Percentiles rank a stretch among this genome's conserved stretches.
These are phyloP conservation scores for Coboldia fuscipes DNA, from an alignment of 1,140 invertebrate species.

Conservation along the genomic window DNA sequence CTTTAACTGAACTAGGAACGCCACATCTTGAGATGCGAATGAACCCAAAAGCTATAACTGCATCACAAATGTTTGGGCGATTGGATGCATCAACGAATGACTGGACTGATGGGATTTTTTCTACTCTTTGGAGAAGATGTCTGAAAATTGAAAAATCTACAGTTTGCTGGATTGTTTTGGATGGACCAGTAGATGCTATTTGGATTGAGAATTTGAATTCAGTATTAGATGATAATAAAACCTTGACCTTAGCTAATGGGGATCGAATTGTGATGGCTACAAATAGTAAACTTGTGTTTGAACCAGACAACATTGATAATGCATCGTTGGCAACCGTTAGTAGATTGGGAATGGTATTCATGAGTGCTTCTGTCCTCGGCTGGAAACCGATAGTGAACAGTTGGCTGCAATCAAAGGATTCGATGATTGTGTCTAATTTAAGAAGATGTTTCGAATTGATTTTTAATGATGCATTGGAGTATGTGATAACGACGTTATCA, in stretches of 20 bases:
- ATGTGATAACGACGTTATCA: constrained; percentile 44
- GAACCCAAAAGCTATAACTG: constrained; percentile 90
- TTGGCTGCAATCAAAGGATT: constrained; percentile 4
- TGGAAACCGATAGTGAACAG: constrained; percentile 47
- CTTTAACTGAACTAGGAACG: constrained; percentile 55
- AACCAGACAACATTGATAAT: constrained; percentile 85
- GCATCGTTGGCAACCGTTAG: constrained; percentile 84
- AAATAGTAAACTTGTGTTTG: constrained; percentile 77
- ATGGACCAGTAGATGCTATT: constrained; percentile 85
- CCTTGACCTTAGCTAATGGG: constrained; percentile 65
- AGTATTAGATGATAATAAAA: constrained; percentile 82
- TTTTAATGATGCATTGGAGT: constrained; percentile 50
- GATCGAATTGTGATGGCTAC: constrained; percentile 75
- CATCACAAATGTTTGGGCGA: constrained; percentile 85
- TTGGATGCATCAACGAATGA: constrained; percentile 81
- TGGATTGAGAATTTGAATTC: constrained; percentile 94
- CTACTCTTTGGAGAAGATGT: constrained; percentile 71
- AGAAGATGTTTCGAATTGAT: constrained; percentile 48
- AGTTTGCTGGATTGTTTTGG: constrained; percentile 52
- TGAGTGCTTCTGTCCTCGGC: constrained; percentile 67
- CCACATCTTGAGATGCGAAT: constrained; percentile 76
- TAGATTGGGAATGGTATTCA: constrained; percentile 82
- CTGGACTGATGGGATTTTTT: constrained; percentile 92
- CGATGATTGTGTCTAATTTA: too few relatives aligned
- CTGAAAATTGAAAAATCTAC: constrained; percentile 57